These are phyloP conservation scores for Exaiptasia diaphana DNA, from an alignment of 64 coral and sea anemone species.

Conservation along the genomic window DNA sequence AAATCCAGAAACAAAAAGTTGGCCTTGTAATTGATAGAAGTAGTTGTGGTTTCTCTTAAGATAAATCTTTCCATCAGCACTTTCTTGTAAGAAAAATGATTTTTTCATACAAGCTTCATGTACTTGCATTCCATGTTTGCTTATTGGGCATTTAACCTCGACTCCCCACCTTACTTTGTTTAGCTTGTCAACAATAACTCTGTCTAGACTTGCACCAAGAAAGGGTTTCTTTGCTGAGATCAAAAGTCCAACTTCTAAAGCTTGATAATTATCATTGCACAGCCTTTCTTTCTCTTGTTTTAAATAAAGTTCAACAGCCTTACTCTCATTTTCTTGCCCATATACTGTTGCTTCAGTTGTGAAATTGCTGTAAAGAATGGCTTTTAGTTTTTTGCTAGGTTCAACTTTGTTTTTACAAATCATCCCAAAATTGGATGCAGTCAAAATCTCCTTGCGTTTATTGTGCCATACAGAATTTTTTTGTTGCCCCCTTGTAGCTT, in stretches of 20 bases:
- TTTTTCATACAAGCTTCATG: constrained; percentile 30
- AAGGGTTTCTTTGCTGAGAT: constrained; percentile 35
- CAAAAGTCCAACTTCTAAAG: background rate
- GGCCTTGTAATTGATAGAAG: background rate
- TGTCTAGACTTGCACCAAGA: constrained; percentile 54
- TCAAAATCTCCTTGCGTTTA: constrained; percentile 34
- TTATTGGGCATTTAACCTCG: constrained; percentile 56
- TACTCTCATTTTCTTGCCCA: background rate
- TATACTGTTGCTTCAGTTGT: background rate
- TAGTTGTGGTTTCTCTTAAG: background rate
- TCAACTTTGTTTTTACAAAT: constrained; percentile 48
- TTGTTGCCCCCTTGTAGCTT: background rate
- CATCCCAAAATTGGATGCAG: constrained; percentile 63
- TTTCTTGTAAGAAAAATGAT: constrained; percentile 23
- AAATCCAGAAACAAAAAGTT: constrained; percentile 3
- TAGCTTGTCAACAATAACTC: constrained; percentile 13
- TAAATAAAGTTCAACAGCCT: background rate
- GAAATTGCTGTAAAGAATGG: constrained; percentile 41
- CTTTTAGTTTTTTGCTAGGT: constrained; percentile 55
- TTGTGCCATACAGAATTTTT: constrained; percentile 14
- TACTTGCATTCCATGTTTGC: constrained; percentile 11
- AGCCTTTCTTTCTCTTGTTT: background rate
- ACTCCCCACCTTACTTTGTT: constrained; percentile 22
- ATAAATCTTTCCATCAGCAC: background rate
- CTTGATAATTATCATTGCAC: background rate